Base-by-base conservation (phyloP, 1,140 invertebrate genomes). In the Theocolax elegans region DNA sequence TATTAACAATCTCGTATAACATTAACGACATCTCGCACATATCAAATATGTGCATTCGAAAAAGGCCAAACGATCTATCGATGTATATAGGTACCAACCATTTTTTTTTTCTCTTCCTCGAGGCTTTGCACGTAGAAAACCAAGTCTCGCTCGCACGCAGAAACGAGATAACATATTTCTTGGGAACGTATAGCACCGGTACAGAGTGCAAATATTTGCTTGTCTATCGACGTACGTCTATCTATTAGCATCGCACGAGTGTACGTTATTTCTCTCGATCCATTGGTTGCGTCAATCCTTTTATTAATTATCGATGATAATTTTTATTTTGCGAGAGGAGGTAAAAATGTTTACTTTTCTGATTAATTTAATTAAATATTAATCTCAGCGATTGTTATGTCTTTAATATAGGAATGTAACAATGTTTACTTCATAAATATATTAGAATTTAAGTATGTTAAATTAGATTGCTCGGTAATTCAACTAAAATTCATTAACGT, bases 191-290 rank as follows among this genome's bases (percentile, higher is more conserved):
- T n/a, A n/a, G n/a, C n/a, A n/a, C n/a, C n/a, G 2, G 64, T 44
- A 23, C 54, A 21, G 12, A 31, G 23, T 31, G 51, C 56, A 60
- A 68, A 68, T 60, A 68, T 68, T 68, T 68, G 46, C 10, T 15
- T 46, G 44, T 31, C 64, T 58, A 65, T 65, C 21, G 31, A 65
- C n/a, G 62, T 51, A 13, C 38, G 7, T 51, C 40, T 48, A 49
- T 59, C 54, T 67, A 67, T 67, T 67, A 67, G 44, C 65, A 51
- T 67, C 65, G 65, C 31, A 53, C 59, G 51, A 59, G n/a, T n/a
- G n/a, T n/a, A n/a, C n/a, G n/a, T n/a, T n/a, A 25, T 59, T 35
- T 67, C 6, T 59, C 7, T 51, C 7, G 42, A 48, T 58, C 15
- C 53, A 38, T 15, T 6, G 12, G 27, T 68, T 68, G 38, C 56